Conservation (phyloP, 1,140 invertebrate species). For the Nylanderia fulva region DNA sequence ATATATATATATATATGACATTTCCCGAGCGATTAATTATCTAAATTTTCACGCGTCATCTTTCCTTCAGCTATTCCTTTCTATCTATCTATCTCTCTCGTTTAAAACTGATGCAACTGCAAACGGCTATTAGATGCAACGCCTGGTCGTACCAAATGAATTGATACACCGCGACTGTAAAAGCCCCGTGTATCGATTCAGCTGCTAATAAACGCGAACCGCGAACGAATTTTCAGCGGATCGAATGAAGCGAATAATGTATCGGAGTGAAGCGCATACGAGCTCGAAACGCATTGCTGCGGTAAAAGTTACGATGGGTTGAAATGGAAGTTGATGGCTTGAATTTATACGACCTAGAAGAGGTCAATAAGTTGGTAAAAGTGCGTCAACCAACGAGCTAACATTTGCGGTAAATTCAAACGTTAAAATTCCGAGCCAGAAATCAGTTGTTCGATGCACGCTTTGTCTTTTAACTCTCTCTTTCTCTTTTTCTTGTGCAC, state of each 20-base stretch:
- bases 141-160: conserved; percentile 20
- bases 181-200: neutral
- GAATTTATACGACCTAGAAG: neutral
- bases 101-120: neutral
- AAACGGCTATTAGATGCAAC: neutral
- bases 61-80: neutral
- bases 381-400: neutral
- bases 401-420: neutral
- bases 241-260: neutral
- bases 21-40: conserved; percentile 13
- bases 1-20: too few species aligned
- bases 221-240: neutral
- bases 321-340: neutral
- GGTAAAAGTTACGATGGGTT: neutral
- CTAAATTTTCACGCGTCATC: neutral
- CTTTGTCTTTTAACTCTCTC: neutral
- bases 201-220: conserved; percentile 21
- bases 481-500: neutral
- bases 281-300: neutral
- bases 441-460: neutral
- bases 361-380: conserved; percentile 2
- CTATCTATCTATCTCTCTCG: neutral
- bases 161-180: neutral
- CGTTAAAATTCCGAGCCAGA: neutral
- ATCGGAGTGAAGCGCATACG: neutral